Conservation (phyloP, 2,888 invertebrate genomes). For the Aphrophora alni region DNA sequence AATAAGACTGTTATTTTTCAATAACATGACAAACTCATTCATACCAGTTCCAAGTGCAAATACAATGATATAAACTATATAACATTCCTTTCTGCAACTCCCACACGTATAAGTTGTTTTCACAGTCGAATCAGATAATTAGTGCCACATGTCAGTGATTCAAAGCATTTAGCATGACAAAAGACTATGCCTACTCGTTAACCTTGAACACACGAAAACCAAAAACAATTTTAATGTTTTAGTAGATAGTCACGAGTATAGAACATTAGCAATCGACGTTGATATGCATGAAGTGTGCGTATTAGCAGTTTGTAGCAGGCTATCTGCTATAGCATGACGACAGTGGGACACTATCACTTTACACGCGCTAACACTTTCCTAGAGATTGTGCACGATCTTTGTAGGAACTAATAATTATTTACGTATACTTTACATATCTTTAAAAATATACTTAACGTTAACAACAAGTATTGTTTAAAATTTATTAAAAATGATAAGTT, state of each 20-base stretch:
- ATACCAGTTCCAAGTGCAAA: too few species aligned
- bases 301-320: neutral
- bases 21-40: too few species aligned
- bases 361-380: neutral
- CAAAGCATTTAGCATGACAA: neutral
- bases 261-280: too few species aligned
- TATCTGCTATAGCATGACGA: neutral
- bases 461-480: too few species aligned
- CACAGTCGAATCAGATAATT: neutral
- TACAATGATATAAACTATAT: too few species aligned
- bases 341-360: neutral
- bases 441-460: neutral
- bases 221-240: neutral
- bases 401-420: neutral
- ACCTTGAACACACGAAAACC: neutral
- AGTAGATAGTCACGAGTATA: neutral
- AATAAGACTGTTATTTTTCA: too few species aligned
- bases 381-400: neutral
- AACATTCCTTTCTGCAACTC: too few species aligned
- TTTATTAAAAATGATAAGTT: too few species aligned
- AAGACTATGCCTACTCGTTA: neutral
- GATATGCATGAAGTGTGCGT: neutral
- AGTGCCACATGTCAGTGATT: neutral
- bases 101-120: neutral
- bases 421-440: neutral